Evolutionary conservation across 1,140 invertebrate genomes (phyloP), one percentile per base, ranked within the genome.

Genomic region (Drosophila micromelanica): DNA sequence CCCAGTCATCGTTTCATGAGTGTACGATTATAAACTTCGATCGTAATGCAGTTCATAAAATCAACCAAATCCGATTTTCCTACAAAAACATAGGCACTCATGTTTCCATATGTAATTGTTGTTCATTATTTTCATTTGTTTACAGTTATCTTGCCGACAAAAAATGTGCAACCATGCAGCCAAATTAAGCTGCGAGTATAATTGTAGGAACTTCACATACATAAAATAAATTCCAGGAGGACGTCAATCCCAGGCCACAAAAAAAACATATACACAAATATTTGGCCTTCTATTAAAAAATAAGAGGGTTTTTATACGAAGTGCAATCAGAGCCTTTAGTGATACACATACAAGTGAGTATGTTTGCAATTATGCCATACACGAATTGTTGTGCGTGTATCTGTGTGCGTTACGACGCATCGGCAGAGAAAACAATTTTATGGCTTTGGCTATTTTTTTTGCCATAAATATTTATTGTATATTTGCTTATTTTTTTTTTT

Each of bases 251-350:
- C 7, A 23, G 2, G 15, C 5, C 15, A 5, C 23, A 52, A 12
- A 35, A 11, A 54, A 7, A 32, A 5, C 3, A 65, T 37, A 45
- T n/a, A 35, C 40, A 52, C 9, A 9, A 13, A 84, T 68, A 62
- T 82, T 65, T 68, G 71, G 79, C 30, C 71, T 82, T 68, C 57
- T 78, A 82, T 78, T 76, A 76, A 73, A 73, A 78, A 84, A 70
- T 71, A 61, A 60, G 64, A 62, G 56, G 46, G 46, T 52, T 74
- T 74, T 59, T 70, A 61, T 64, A 23, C 55, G 73, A 73, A 78
- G 35, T 81, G 73, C 79, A 81, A 30, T 51, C 51, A 55, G 15
- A 63, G 48, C 59, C 35, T 40, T 48, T 35, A 32, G 40, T 35
- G 54, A 72, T 55, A 55, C 51, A 32, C 15, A 46, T 27, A 46